These are phyloP conservation scores for Noctua comes DNA, from an alignment of 2,888 invertebrate genomes.

Conservation along the genomic window DNA sequence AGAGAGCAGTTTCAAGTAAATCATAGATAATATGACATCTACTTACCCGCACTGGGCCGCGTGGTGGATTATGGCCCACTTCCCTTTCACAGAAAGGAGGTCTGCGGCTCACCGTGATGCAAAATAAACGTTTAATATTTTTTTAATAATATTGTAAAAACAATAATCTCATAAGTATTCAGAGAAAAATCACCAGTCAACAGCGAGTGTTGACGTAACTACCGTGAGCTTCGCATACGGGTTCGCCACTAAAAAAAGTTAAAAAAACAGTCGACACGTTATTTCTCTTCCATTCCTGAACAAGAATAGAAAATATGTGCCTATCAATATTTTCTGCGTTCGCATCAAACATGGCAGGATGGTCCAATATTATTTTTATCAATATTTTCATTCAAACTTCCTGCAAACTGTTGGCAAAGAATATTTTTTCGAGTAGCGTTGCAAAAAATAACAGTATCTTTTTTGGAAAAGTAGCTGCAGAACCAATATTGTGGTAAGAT, in stretches of 20 bases:
- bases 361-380: slow-evolving; percentile 47
- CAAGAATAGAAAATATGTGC: slow-evolving; percentile 34
- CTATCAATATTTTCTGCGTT: slow-evolving; percentile 33
- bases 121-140: not conserved
- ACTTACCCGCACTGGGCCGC: no score
- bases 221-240: not conserved
- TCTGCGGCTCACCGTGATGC: not conserved
- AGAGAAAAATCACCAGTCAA: no score
- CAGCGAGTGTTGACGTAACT: not conserved
- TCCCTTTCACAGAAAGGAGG: not conserved
- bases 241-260: not conserved
- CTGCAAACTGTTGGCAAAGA: slow-evolving; percentile 32
- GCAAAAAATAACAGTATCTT: not conserved
- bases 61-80: not conserved
- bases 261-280: slow-evolving; percentile 11
- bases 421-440: slow-evolving; percentile 32
- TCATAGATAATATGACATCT: not conserved
- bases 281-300: slow-evolving; percentile 33
- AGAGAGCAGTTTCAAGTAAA: not conserved
- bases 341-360: slow-evolving; percentile 28
- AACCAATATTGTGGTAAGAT: not conserved
- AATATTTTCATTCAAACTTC: slow-evolving; percentile 51
- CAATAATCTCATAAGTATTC: not conserved
- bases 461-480: not conserved
- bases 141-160: not conserved